These are phyloP conservation scores for Strigops habroptila DNA, from an alignment of 2,113 vertebrate species.

Conservation along the genomic window DNA sequence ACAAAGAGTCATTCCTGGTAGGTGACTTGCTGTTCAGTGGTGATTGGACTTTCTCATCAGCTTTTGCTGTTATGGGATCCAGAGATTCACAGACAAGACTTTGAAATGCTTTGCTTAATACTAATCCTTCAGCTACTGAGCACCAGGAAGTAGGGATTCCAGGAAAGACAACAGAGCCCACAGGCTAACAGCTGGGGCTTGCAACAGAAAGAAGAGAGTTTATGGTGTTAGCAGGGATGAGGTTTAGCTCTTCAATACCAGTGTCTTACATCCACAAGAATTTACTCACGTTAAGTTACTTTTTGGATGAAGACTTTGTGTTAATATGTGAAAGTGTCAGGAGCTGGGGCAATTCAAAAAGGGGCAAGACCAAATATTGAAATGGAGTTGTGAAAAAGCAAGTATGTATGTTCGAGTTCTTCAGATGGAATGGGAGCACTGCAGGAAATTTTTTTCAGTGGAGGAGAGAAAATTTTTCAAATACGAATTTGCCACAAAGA, in stretches of 20 bases:
- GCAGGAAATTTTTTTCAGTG: background rate
- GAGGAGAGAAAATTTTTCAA: background rate
- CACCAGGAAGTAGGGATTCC: background rate
- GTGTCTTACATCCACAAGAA: background rate
- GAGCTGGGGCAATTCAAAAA: background rate
- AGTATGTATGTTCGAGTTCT: background rate
- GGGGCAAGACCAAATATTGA: background rate
- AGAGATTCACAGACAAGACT: background rate
- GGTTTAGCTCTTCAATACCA: background rate
- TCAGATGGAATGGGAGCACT: background rate
- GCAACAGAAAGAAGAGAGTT: background rate
- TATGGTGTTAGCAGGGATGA: background rate
- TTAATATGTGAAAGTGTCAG: background rate
- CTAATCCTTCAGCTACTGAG: background rate
- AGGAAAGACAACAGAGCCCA: background rate
- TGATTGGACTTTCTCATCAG: background rate
- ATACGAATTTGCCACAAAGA: background rate
- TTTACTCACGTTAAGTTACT: background rate
- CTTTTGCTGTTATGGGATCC: background rate
- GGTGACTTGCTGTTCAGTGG: background rate
- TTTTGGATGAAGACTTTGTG: background rate
- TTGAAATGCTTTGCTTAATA: background rate
- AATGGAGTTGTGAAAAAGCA: background rate
- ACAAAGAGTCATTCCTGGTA: background rate
- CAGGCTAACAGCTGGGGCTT: background rate